Evolutionary conservation across 1,140 invertebrate species (phyloP), one percentile per base, ranked within the genome.

Genomic region (Calycopis cecrops): DNA sequence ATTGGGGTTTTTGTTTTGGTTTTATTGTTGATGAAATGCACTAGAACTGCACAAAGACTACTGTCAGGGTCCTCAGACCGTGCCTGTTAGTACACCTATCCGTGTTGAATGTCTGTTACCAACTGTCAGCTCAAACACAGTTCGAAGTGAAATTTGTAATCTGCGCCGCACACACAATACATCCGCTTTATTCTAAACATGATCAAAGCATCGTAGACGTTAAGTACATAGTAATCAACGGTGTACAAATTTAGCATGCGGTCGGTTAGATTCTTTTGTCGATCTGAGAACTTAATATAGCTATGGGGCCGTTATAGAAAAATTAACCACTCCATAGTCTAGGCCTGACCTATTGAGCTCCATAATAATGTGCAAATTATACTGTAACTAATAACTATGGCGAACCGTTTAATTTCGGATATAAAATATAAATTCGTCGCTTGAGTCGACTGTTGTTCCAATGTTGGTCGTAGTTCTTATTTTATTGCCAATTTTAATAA

Each of bases 151-250:
- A 60, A 73, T 79, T 66, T 60, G 59, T 61, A 79, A 73, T 65
- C 76, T 70, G 68, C 72, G 72, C n/a, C 78, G 78, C 79, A 83
- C 62, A 68, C 53, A 63, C 57, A 52, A 66, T 59, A 84, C 73
- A 75, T 86, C 83, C 83, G 83, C 66, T 76, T 67, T 68, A 62
- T 63, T 74, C 63, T 48, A 67, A 69, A 80, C 80, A 75, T 84
- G 78, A 76, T 69, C 64, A 70, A 65, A 71, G 76, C 77, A 62
- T 63, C 61, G 56, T 9, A 35, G 6, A 55, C 53, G 52, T 52
- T 64, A 67, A 67, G 37, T 64, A 67, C 58, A 57, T 55, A 51
- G 55, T 57, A 66, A 66, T 55, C 65, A 57, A 63, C 65, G 53
- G 56, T 65, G 44, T 60, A 50, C 53, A 52, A 60, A 67, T 59